Base-by-base conservation (phyloP, 2,888 invertebrate species). In the Mesorhabditis belari region DNA sequence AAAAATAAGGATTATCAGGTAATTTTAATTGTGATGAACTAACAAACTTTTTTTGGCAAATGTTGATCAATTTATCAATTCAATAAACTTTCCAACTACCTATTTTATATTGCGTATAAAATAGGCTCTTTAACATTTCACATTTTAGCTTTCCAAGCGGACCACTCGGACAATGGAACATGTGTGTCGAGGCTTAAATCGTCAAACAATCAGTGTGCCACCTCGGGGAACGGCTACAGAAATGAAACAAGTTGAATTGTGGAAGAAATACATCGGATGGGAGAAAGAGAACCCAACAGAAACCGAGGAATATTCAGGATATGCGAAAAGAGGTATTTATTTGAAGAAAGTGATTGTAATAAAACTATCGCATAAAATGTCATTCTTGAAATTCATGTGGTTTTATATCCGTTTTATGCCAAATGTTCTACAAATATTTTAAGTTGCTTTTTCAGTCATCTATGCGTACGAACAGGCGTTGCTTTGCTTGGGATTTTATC, bases 181-280 rank as follows among this genome's bases (percentile, higher is more conserved):
- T 0, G 90, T 92, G 44, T 95, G 94, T 0, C 86, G 96, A 71
- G 96, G 96, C 0, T 85, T 99, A 1, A 96, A 96, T 82, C 86
- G 94, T 58, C 94, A 94, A 83, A 88, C 91, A 76, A 95, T 96
- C 0, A 93, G 95, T 57, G 89, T 95, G 1, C 96, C 98, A n/a
- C 96, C 98, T 0, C 89, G 89, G 44, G 80, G 80, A 49, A 74
- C 75, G 1, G 55, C 72, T 2, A 62, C 80, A n/a, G 81, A 82
- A 55, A 51, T 77, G 67, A 80, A 81, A 63, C 81, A 81, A 63
- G 93, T 96, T 63, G 95, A 96, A 69, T 83, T 96, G 6, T 99
- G 98, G 98, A 95, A 96, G 84, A 95, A 94, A 80, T 98, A 95
- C 82, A 95, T 99, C 73, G 85, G 88, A 0, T 99, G 95, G 90